Conservation (phyloP, 92 coral and sea anemone genomes). For the Virgularia gustaviana region DNA sequence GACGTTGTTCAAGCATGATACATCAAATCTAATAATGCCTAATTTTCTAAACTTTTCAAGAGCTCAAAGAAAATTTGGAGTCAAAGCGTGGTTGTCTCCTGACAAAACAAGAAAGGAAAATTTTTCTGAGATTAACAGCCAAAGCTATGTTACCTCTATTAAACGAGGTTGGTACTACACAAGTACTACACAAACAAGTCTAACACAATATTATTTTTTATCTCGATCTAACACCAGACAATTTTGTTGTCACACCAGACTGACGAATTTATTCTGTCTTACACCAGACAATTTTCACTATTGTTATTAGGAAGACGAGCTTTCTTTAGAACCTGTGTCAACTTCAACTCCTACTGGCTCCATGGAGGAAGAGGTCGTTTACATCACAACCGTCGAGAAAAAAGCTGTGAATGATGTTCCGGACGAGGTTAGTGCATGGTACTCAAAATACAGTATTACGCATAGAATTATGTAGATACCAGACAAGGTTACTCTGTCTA, state of each 20-base stretch:
- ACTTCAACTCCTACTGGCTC: too few relatives aligned
- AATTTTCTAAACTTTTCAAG: conserved; percentile 30
- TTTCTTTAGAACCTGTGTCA: too few relatives aligned
- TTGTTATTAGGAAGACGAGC: too few relatives aligned
- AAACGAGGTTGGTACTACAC: neutral
- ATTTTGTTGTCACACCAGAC: neutral
- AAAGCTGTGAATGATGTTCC: too few relatives aligned
- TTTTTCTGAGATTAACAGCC: conserved; percentile 59
- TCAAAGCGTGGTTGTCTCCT: conserved; percentile 58
- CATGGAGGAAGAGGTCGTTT: too few relatives aligned
- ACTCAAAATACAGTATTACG: too few relatives aligned
- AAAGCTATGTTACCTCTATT: neutral
- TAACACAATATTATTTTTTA: neutral
- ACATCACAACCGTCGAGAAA: too few relatives aligned
- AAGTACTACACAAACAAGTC: neutral
- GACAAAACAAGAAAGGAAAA: conserved; percentile 62
- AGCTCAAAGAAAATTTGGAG: conserved; percentile 66
- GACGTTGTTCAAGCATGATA: neutral
- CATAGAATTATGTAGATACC: too few relatives aligned
- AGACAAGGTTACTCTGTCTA: neutral
- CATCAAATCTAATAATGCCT: neutral
- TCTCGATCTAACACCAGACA: neutral
- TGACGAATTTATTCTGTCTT: neutral
- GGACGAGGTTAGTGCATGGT: too few relatives aligned
- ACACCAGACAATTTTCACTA: too few relatives aligned